Evolutionary conservation across 1,140 invertebrate species (phyloP), one percentile per base, ranked within the genome.

Genomic region (Drosophila tristis): DNA sequence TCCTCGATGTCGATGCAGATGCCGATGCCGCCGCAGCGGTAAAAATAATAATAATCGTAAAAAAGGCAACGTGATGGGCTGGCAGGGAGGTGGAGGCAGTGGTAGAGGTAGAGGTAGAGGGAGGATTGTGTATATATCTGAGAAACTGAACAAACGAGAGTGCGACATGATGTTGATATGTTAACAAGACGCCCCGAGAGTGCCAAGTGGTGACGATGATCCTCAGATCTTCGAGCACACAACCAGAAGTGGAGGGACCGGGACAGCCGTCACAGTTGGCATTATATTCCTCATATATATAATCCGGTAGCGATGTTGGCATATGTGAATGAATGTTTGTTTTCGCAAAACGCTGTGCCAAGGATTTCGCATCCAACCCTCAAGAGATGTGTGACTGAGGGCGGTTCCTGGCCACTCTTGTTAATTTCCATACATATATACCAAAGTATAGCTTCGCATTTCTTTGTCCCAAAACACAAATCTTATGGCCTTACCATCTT

Each of bases 151-250:
- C 56, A 74, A 60, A 59, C 67, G 74, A 78, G 78, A 84, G 80
- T 84, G 84, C 85, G 84, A 89, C 84, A 89, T 85, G 84, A 89
- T 89, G 85, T 89, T 89, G 84, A 89, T 90, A 89, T 89, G 84
- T 89, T 89, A 89, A 89, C 84, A 89, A 89, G 84, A 89, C 85
- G 87, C 80, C 76, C 76, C 73, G 73, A 89, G 79, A 79, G 78
- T 76, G 62, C 81, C 81, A 87, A 86, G 81, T 85, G 77, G 78
- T 81, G 70, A 74, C 64, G 77, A 62, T 61, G 76, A 79, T 72
- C 65, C 29, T 68, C 58, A 49, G 39, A 42, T 76, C 78, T 60
- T 35, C 29, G 23, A 20, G 25, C 5, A 48, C 15, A 51, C 29
- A 48, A 39, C 47, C 20, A 11, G 20, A 11, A 7, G 29, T 31